Percentiles rank a stretch among this genome's conserved stretches.
These are phyloP conservation scores for Tetheella fluctuosa DNA, from an alignment of 2,888 invertebrate species.

Conservation along the genomic window DNA sequence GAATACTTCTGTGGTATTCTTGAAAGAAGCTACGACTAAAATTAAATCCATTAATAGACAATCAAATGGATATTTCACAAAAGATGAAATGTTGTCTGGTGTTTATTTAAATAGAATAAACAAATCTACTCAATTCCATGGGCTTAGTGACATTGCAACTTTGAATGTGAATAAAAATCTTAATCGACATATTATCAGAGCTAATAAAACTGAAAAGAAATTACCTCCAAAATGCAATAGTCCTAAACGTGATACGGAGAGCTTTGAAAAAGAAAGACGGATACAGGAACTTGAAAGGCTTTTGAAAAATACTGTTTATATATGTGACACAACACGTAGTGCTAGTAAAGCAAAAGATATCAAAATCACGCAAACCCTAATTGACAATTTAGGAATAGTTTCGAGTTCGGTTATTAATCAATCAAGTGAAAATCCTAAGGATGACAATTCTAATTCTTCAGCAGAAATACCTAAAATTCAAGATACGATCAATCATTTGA, in stretches of 20 bases:
- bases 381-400: constrained; percentile 55
- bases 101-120: constrained; percentile 37
- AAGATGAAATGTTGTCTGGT: constrained; percentile 60
- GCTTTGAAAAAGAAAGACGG: constrained; percentile 60
- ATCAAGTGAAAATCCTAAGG: constrained; percentile 23
- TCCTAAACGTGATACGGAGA: constrained; percentile 45
- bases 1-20: constrained; percentile 45
- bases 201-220: constrained; percentile 19
- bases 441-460: constrained; percentile 54
- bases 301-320: constrained; percentile 68
- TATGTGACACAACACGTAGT: constrained; percentile 54
- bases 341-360: constrained; percentile 61
- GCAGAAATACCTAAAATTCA: constrained; percentile 60
- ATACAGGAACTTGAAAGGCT: constrained; percentile 69
- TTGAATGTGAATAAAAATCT: constrained; percentile 24
- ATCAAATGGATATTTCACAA: constrained; percentile 56
- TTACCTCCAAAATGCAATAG: constrained; percentile 22
- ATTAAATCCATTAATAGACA: constrained; percentile 53
- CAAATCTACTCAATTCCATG: constrained; percentile 61
- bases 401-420: constrained; percentile 32
- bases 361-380: constrained; percentile 61
- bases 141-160: constrained; percentile 35
- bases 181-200: constrained; percentile 22
- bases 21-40: constrained; percentile 45
- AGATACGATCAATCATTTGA: constrained; percentile 63